Conservation (phyloP, 2,113 vertebrate genomes). For the Murina feae region DNA sequence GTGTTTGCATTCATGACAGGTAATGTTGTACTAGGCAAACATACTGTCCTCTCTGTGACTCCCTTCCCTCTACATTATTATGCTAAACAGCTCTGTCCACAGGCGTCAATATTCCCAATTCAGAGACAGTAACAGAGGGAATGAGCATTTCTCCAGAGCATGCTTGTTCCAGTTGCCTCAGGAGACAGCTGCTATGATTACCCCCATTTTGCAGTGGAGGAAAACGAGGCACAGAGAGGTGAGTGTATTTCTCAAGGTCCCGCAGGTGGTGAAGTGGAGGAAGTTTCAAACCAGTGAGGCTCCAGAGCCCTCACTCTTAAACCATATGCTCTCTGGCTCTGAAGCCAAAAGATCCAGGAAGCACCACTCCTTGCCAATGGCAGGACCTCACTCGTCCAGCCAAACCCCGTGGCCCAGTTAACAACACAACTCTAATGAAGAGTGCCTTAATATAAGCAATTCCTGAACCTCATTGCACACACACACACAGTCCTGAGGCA, state of each 20-base stretch:
- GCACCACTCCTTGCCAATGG: not conserved
- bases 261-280: not conserved
- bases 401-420: not conserved
- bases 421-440: not conserved
- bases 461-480: not conserved
- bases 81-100: not conserved
- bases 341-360: not conserved
- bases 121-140: not conserved
- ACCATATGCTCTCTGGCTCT: not conserved
- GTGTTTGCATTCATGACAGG: not conserved
- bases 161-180: not conserved
- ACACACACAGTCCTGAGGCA: not conserved
- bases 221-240: not conserved
- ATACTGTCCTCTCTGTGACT: not conserved
- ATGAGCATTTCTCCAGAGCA: not conserved
- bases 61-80: not conserved
- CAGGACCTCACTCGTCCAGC: not conserved
- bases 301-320: not conserved
- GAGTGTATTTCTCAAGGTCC: no score
- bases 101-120: accelerated
- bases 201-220: not conserved
- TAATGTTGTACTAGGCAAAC: not conserved
- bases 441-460: not conserved
- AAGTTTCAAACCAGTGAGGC: not conserved
- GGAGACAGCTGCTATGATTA: not conserved